phyloP scores from a whole-genome alignment of 2,797 vertebrate genomes.

The Telmatherina bonti region DNA sequence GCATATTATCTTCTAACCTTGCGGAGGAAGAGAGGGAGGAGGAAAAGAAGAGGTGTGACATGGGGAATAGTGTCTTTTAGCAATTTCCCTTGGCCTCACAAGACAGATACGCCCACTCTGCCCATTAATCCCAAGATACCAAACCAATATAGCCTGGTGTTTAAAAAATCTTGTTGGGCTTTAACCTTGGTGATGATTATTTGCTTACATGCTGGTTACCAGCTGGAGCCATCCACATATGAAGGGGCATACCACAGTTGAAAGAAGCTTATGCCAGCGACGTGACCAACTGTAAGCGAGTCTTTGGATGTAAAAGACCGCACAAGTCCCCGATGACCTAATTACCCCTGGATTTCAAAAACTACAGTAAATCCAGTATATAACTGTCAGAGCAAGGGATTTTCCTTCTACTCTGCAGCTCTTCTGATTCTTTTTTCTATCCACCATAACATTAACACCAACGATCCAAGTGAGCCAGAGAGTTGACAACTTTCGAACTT shows the following conservation, averaged over 20 bases:
- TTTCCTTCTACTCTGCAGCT: conserved; percentile 12
- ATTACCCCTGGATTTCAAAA: conserved; percentile 50
- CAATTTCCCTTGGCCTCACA: conserved; percentile 43
- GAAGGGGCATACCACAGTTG: neutral
- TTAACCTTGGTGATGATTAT: conserved; percentile 29
- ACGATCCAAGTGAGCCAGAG: conserved; percentile 12
- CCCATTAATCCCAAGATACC: conserved; percentile 50
- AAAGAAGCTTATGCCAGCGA: neutral
- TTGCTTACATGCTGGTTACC: conserved; percentile 19
- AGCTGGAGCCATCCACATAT: conserved; percentile 13
- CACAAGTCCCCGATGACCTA: conserved; percentile 42
- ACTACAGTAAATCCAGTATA: conserved; percentile 23
- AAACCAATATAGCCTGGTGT: conserved; percentile 34
- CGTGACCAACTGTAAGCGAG: conserved; percentile 1
- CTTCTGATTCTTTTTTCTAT: conserved; percentile 12
- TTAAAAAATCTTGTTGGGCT: conserved; percentile 23
- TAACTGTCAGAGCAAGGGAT: conserved; percentile 19
- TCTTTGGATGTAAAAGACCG: conserved; percentile 15
- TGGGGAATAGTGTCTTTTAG: conserved; percentile 23
- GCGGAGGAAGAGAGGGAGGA: conserved; percentile 21
- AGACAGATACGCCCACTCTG: conserved; percentile 7
- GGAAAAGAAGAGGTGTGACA: conserved; percentile 7
- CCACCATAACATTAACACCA: conserved; percentile 20
- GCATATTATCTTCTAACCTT: conserved; percentile 60
- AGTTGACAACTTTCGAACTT: conserved; percentile 1